Percentiles rank a stretch among this genome's conserved stretches.
These are phyloP conservation scores for Siniperca obscura DNA, from an alignment of 2,797 vertebrate genomes.

Conservation along the genomic window DNA sequence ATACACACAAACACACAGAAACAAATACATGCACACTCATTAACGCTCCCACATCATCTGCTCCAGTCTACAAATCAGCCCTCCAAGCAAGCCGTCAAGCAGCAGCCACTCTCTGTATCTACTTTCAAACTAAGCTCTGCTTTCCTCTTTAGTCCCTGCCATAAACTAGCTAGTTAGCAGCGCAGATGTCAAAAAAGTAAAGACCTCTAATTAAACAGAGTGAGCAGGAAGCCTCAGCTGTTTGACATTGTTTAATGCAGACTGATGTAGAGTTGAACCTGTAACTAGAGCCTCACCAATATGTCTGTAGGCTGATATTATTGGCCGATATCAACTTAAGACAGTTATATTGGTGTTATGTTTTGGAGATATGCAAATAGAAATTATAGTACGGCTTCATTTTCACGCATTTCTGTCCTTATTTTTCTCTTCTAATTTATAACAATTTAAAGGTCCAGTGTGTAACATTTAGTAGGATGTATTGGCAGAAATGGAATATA, in stretches of 20 bases:
- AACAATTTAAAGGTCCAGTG: neutral
- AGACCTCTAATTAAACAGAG: conserved; percentile 34
- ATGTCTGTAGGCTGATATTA: conserved; percentile 1
- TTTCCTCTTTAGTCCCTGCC: conserved; percentile 1
- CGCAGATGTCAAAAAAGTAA: conserved; percentile 25
- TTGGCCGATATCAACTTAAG: neutral
- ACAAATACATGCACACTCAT: neutral
- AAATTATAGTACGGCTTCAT: neutral
- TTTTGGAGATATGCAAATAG: neutral
- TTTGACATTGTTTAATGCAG: conserved; percentile 29
- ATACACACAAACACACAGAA: neutral
- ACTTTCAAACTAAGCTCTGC: conserved; percentile 3
- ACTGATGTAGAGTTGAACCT: conserved; percentile 18
- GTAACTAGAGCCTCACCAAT: neutral
- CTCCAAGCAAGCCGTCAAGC: neutral
- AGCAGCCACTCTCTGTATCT: conserved; percentile 10
- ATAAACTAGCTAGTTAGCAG: conserved; percentile 25
- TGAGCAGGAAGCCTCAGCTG: conserved; percentile 21
- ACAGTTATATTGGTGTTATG: neutral
- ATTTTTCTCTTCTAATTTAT: neutral
- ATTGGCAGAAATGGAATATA: no score
- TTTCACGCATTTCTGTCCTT: no score
- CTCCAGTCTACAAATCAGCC: conserved; percentile 5
- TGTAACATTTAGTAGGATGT: no score
- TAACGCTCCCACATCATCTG: neutral